These are phyloP conservation scores for Achatina immaculata DNA, from an alignment of 1,140 invertebrate genomes.

Conservation along the genomic window DNA sequence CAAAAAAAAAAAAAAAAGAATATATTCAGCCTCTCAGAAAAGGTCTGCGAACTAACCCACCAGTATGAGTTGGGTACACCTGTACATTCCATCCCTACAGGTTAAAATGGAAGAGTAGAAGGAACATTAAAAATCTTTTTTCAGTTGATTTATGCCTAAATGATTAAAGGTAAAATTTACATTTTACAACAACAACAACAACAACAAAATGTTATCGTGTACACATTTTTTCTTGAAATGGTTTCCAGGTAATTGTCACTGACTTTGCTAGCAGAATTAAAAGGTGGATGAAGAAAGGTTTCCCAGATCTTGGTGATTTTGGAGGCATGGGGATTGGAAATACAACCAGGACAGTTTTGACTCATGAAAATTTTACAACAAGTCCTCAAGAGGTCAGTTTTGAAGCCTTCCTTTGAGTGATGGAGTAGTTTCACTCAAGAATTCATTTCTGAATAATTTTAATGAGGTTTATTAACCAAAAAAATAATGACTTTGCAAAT, in stretches of 20 bases:
- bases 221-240: not conserved
- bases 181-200: too few species aligned
- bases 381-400: constrained; percentile 56
- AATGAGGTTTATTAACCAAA: not conserved
- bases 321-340: constrained; percentile 56
- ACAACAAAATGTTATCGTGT: too few species aligned
- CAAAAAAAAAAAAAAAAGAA: too few species aligned
- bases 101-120: too few species aligned
- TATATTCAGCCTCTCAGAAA: too few species aligned
- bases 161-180: too few species aligned
- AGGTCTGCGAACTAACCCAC: too few species aligned
- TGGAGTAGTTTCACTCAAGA: not conserved
- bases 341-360: constrained; percentile 53
- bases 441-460: not conserved
- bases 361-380: constrained; percentile 55
- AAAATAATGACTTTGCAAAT: not conserved
- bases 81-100: too few species aligned
- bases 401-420: not conserved
- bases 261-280: constrained; percentile 60
- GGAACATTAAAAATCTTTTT: too few species aligned
- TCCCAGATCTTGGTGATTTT: constrained; percentile 62
- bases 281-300: constrained; percentile 61
- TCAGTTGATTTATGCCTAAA: too few species aligned
- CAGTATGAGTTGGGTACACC: too few species aligned
- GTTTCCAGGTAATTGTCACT: constrained; percentile 27